These are phyloP conservation scores for Steinernema khuongi DNA, from an alignment of 1,140 invertebrate species.

Conservation along the genomic window DNA sequence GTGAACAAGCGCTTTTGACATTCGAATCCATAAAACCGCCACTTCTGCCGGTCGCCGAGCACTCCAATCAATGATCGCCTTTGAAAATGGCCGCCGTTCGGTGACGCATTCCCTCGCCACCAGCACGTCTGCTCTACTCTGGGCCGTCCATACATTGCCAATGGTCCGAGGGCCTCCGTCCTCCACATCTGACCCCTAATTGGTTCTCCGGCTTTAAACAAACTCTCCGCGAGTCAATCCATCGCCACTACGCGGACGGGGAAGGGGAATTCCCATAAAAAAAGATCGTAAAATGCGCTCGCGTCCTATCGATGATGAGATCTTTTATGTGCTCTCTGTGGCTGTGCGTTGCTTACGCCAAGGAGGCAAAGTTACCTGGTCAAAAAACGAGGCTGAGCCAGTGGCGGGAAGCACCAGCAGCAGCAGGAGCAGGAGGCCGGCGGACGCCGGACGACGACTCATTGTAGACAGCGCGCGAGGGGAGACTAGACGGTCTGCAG, in stretches of 20 bases:
- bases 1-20: no score
- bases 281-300: conserved; percentile 8
- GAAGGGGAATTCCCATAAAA: conserved; percentile 12
- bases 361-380: background rate
- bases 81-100: no score
- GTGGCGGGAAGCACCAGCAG: background rate
- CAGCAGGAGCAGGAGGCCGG: background rate
- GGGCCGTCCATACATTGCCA: no score
- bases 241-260: background rate
- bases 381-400: background rate
- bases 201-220: no score
- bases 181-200: no score
- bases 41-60: no score
- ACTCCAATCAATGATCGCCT: no score
- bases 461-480: background rate
- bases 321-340: background rate
- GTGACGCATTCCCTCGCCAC: no score
- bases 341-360: background rate
- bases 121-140: no score
- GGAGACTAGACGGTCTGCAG: no score
- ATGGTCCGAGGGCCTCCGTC: no score
- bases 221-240: background rate
- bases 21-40: no score
- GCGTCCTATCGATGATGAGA: conserved; percentile 16
- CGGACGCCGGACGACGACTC: background rate